Evolutionary conservation across 2,797 vertebrate genomes (phyloP).

Genomic region (Pseudomugil gertrudae): DNA sequence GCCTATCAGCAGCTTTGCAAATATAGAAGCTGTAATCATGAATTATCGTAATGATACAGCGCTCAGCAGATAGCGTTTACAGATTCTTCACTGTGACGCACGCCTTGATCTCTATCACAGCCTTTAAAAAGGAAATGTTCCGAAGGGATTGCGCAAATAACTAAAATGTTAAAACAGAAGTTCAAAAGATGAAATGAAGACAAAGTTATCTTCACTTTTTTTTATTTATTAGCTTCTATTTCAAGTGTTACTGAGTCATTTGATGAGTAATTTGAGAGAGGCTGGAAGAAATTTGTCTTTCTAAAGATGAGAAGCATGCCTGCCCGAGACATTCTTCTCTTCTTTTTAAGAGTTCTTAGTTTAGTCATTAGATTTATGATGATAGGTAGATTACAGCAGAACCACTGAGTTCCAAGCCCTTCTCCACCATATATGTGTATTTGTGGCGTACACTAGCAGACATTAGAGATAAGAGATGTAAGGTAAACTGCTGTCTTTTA

Average conservation of each 20-base stretch:
- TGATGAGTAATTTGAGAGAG: conserved; percentile 19
- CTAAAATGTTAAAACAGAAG: conserved; percentile 34
- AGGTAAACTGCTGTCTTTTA: not conserved
- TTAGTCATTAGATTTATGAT: conserved; percentile 13
- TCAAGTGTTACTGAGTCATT: conserved; percentile 4
- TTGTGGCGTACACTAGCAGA: not conserved
- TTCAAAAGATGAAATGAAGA: conserved; percentile 32
- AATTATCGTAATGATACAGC: conserved; percentile 30
- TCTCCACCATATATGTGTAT: not conserved
- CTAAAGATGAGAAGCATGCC: conserved; percentile 13
- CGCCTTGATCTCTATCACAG: conserved; percentile 38
- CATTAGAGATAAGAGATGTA: not conserved
- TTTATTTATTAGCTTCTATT: conserved; percentile 16
- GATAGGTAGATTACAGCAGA: conserved; percentile 3
- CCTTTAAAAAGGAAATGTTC: conserved; percentile 49
- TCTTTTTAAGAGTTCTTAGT: not conserved
- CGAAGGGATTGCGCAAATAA: conserved; percentile 46
- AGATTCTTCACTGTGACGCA: conserved; percentile 48
- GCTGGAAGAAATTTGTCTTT: conserved; percentile 7
- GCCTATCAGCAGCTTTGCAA: conserved; percentile 18
- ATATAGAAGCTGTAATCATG: conserved; percentile 33
- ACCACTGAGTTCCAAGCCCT: not conserved
- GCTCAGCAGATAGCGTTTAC: conserved; percentile 17
- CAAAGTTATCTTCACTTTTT: conserved; percentile 7
- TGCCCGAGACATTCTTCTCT: conserved; percentile 11